Evolutionary conservation across 1,140 invertebrate genomes (phyloP).

Genomic region (Pogonomyrmex barbatus): DNA sequence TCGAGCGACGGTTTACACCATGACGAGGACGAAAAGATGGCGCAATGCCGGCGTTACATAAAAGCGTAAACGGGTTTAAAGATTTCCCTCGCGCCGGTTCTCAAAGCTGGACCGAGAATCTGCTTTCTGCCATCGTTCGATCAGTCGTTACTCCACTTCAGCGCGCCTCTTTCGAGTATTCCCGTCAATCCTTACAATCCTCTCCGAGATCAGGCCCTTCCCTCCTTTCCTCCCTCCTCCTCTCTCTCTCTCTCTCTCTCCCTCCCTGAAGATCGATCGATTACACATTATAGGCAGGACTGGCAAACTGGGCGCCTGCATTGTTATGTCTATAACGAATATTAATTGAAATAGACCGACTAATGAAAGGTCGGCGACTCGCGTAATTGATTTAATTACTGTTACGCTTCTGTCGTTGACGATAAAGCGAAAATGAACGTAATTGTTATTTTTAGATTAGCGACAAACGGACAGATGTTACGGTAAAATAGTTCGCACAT

Average conservation of each 20-base stretch:
- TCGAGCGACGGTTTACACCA: conserved; percentile 63
- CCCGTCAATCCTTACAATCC: not conserved
- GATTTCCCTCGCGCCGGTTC: conserved; percentile 70
- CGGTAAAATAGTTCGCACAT: conserved; percentile 14
- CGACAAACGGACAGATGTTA: not conserved
- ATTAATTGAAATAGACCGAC: conserved; percentile 67
- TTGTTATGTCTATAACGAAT: conserved; percentile 55
- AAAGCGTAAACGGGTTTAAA: conserved; percentile 75
- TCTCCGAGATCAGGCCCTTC: not conserved
- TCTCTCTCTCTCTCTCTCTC: not conserved
- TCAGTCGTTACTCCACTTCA: conserved; percentile 29
- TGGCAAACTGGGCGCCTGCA: conserved; percentile 5
- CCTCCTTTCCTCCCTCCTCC: not conserved
- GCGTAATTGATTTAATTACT: conserved; percentile 67
- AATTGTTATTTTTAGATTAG: conserved; percentile 59
- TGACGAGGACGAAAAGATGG: conserved; percentile 73
- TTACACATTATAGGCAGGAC: conserved; percentile 18
- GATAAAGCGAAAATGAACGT: conserved; percentile 41
- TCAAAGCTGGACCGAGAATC: conserved; percentile 7
- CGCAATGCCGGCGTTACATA: conserved; percentile 74
- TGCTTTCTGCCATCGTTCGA: conserved; percentile 49
- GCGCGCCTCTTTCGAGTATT: not conserved
- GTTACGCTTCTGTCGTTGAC: conserved; percentile 46
- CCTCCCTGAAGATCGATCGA: conserved; percentile 34
- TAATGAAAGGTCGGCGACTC: conserved; percentile 57